Base-by-base conservation (phyloP, 2,113 vertebrate genomes). In the Archilochus colubris region DNA sequence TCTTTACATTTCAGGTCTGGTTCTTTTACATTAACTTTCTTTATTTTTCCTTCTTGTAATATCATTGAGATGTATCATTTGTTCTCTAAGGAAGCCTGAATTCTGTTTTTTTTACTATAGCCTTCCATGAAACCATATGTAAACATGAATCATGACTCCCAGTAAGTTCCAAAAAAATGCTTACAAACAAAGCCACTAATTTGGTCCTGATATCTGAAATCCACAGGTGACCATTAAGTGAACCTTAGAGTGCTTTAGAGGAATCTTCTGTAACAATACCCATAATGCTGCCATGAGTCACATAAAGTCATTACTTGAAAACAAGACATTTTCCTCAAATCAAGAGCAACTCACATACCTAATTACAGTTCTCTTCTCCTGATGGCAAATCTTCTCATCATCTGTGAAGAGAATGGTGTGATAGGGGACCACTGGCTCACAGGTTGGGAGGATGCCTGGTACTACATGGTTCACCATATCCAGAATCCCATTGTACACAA, bases 321-420 rank as follows among this genome's bases (percentile, higher is more conserved):
- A 48, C 18, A 24, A 66, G 28, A 53, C 24, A 64, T 24, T 25
- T 66, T 55, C 44, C 73, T 50, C 33, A 22, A 78, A 0, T 7
- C 4, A 5, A 28, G 43, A 38, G 5, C 2, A 3, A 36, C 23
- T 79, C 28, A 36, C 64, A 1, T 97, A 99, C 99, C 99, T 99
- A 97, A 99, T 97, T 15, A 98, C 59, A 1, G 98, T 98, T 97
- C 98, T 98, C 85, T 92, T 99, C 97, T 99, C 99, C 31, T 98
- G 97, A 13, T 97, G 97, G 46, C 97, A 91, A 53, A 99, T 92
- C 95, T 97, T 98, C 28, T 97, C 93, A 10, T 99, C 97, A 58
- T 98, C 98, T 0, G 99, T 98, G 93, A 99, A 99, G 54, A 99
- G 98, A 95, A 99, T 98, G 96, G 99, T 99, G 97, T 99, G 99